Conservation (phyloP, 2,888 invertebrate genomes). For the Acleris holmiana region DNA sequence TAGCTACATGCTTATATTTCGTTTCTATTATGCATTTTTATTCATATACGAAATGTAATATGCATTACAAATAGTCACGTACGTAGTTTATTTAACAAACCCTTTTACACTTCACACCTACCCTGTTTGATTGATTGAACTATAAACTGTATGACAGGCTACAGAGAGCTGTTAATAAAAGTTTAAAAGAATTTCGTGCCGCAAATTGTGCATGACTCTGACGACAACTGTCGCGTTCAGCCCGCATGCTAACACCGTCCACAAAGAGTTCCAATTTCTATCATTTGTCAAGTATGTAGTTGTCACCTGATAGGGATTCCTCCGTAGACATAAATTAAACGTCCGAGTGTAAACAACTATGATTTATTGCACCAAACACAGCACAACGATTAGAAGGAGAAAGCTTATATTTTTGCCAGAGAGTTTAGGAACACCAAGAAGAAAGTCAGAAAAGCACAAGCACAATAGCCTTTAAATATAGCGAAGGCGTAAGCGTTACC, state of each 20-base stretch:
- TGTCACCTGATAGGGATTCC: too few species aligned
- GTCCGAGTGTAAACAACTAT: too few species aligned
- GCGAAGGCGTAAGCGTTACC: too few species aligned
- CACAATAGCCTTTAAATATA: too few species aligned
- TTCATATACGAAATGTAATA: conserved; percentile 8
- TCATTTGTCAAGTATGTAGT: conserved; percentile 4
- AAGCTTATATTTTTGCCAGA: too few species aligned
- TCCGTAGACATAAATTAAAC: too few species aligned
- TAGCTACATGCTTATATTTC: too few species aligned
- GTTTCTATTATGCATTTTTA: too few species aligned
- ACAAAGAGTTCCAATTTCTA: conserved; percentile 22
- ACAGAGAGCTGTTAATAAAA: not conserved
- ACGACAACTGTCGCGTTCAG: conserved; percentile 1
- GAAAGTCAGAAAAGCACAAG: too few species aligned
- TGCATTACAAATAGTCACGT: conserved; percentile 24
- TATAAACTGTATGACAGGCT: not conserved
- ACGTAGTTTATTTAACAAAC: conserved; percentile 2
- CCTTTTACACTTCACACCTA: not conserved
- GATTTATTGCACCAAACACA: too few species aligned
- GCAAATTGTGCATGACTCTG: not conserved
- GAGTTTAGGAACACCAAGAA: too few species aligned
- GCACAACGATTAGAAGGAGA: too few species aligned
- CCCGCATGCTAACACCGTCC: not conserved
- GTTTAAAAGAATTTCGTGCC: not conserved
- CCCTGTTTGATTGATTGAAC: not conserved